phyloP scores from a whole-genome alignment of 1,140 invertebrate genomes.

The Meloidogyne hapla region DNA sequence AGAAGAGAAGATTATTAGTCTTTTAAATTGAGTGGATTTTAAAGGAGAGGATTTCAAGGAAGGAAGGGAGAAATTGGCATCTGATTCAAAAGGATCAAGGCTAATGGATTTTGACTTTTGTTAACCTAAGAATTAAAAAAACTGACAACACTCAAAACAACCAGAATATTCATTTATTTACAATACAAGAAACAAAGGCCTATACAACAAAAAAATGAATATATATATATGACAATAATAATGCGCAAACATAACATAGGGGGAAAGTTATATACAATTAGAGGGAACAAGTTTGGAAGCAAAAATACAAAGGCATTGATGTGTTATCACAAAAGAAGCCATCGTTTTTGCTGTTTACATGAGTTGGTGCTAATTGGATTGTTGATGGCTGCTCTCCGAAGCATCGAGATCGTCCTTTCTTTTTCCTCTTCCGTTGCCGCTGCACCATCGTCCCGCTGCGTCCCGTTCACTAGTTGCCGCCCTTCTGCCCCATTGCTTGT shows the following conservation, averaged over 20 bases:
- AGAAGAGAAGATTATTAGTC: background rate
- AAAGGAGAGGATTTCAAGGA: too few species aligned
- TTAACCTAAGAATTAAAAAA: too few species aligned
- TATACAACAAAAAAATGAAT: too few species aligned
- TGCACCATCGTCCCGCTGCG: background rate
- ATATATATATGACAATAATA: too few species aligned
- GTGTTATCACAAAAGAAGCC: background rate
- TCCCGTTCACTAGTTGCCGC: conserved; percentile 2
- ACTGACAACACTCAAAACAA: too few species aligned
- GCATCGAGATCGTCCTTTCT: background rate
- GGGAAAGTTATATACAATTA: background rate
- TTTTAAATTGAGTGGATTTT: too few species aligned
- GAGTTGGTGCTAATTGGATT: background rate
- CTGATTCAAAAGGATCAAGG: too few species aligned
- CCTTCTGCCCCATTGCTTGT: background rate
- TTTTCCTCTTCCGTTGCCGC: background rate
- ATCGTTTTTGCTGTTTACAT: background rate
- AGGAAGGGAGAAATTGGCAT: too few species aligned
- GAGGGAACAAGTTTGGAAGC: background rate
- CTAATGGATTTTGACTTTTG: too few species aligned
- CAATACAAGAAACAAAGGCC: too few species aligned
- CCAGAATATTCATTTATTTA: too few species aligned
- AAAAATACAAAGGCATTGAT: background rate
- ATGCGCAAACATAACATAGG: too few species aligned
- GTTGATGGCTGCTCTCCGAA: background rate